Percentiles rank a stretch among this genome's conserved stretches.
These are phyloP conservation scores for Cataglyphis livida DNA, from an alignment of 2,888 invertebrate species.

Conservation along the genomic window DNA sequence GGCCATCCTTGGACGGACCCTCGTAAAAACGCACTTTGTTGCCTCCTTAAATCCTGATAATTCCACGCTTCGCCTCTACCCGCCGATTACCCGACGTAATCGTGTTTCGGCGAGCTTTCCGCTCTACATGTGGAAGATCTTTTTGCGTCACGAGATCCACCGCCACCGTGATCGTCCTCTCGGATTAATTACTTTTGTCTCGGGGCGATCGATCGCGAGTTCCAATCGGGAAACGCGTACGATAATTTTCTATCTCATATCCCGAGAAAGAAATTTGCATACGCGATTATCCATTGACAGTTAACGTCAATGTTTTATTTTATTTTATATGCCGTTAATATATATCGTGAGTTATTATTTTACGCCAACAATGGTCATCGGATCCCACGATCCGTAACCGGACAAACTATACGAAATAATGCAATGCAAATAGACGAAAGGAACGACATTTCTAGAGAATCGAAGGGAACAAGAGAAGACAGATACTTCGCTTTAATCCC, in stretches of 20 bases:
- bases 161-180: constrained; percentile 28
- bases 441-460: constrained; percentile 42
- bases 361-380: background rate
- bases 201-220: constrained; percentile 53
- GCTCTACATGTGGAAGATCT: constrained; percentile 67
- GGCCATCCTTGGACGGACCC: constrained; percentile 76
- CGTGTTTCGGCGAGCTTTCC: constrained; percentile 76
- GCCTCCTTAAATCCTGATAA: constrained; percentile 78
- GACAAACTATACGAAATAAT: constrained; percentile 22
- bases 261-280: background rate
- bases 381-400: constrained; percentile 4
- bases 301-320: background rate
- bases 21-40: constrained; percentile 78
- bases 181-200: constrained; percentile 73
- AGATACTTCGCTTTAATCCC: constrained; percentile 67
- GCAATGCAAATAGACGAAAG: constrained; percentile 1
- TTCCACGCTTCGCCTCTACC: constrained; percentile 76
- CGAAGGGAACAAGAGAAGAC: constrained; percentile 56
- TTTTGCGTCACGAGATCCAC: constrained; percentile 65
- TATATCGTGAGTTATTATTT: background rate
- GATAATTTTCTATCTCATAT: background rate
- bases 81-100: constrained; percentile 75
- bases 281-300: background rate
- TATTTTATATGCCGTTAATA: background rate
- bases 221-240: constrained; percentile 12